phyloP scores from a whole-genome alignment of 35 echinoderm and acorn worm species.

The Strongylocentrotus purpuratus region DNA sequence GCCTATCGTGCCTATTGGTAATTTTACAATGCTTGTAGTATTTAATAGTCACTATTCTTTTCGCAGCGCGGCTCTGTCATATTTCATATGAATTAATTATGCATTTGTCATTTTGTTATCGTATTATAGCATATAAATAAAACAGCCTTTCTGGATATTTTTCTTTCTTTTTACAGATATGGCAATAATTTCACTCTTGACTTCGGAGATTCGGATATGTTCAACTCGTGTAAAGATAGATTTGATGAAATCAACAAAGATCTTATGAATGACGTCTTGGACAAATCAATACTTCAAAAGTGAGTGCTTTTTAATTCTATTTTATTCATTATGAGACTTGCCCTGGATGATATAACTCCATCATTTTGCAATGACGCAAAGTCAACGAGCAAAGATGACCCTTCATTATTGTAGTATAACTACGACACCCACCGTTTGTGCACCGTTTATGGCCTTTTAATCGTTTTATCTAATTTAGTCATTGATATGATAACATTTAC shows the following conservation, averaged over 20 bases:
- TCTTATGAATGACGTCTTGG: slow-evolving; percentile 72
- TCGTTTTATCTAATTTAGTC: neutral
- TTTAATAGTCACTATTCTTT: neutral
- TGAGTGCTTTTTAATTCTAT: slow-evolving; percentile 25
- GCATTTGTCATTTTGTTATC: no score
- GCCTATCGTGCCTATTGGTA: no score
- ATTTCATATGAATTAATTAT: no score
- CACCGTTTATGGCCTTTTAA: neutral
- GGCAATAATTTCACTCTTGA: slow-evolving; percentile 80
- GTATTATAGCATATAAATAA: no score
- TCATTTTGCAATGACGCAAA: neutral
- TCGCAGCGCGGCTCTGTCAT: neutral
- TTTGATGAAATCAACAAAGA: slow-evolving; percentile 83
- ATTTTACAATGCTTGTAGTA: neutral
- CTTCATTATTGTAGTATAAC: no score
- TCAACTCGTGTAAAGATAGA: slow-evolving; percentile 43
- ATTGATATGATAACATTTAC: no score
- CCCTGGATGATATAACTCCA: no score
- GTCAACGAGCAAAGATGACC: no score
- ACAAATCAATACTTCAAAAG: slow-evolving; percentile 77
- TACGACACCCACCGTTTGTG: neutral
- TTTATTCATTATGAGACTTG: neutral
- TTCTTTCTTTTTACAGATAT: slow-evolving; percentile 46
- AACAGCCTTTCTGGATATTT: no score
- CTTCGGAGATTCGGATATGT: slow-evolving; percentile 76